Evolutionary conservation across 2,797 vertebrate genomes (phyloP), one percentile per base, ranked within the genome.

Genomic region (Sphenodon punctatus): DNA sequence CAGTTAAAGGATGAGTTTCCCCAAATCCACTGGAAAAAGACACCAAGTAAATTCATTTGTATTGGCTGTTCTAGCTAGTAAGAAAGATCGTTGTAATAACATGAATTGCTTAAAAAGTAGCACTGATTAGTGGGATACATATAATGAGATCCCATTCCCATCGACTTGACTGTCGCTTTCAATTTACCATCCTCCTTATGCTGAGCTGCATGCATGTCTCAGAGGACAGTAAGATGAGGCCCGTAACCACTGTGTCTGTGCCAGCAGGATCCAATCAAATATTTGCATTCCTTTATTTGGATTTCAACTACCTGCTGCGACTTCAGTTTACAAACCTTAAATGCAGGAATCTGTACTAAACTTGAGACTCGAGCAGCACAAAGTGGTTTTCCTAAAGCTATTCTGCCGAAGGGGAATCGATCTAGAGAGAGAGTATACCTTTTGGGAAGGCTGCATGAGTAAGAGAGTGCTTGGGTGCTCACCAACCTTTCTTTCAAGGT

Each of bases 61-160:
- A 86, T 80, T 88, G 86, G 88, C 82, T 64, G 56, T 42, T 34
- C 49, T 68, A 90, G 85, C 75, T 55, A 65, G 85, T 66, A 76
- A 80, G 88, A 87, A 63, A 80, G 82, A 87, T 89, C 81, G 85
- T 75, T 86, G n/a, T 66, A 74, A 77, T 91, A 85, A 93, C 73
- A 75, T 84, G 79, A 89, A 86, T 85, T 84, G 64, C 87, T 85
- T 64, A 83, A 72, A 79, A 92, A 88, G 66, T 61, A 88, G 82
- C 70, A 16, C 88, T 87, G 74, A 64, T 82, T 85, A 82, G 83
- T 88, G 88, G 67, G 36, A 49, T 45, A 67, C 70, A 51, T 92
- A 51, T 92, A 93, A 90, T 84, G 73, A 82, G 85, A 94, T 88
- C 82, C 88, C 78, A 82, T 78, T 85, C 75, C 69, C 88, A 80